Base-by-base conservation (phyloP, 2,797 vertebrate genomes). In the Schizopygopsis pylzovi region DNA sequence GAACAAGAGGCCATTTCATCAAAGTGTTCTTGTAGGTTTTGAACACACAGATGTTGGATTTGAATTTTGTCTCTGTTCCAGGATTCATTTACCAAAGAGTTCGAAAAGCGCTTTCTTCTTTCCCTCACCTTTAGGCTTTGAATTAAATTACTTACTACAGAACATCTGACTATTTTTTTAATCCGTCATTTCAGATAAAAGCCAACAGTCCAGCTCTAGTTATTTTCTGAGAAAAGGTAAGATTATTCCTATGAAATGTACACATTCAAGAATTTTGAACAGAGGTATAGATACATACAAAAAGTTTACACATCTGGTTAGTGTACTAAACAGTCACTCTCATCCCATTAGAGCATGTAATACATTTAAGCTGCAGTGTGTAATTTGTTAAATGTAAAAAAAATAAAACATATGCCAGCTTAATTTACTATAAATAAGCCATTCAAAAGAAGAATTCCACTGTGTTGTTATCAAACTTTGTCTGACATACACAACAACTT, bases 311-410 rank as follows among this genome's bases (percentile, higher is more conserved):
- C 39, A 41, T 84, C 41, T 71, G 73, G 84, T 83, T 78, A 83
- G 68, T 85, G 76, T 67, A 81, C 80, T 65, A 45, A 89, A 87
- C 47, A 85, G 70, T 85, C 76, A 83, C 79, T 86, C 67, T 85
- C 68, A 80, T 61, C 68, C 52, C 47, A n/a, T 49, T 28, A 83
- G 28, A 52, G 45, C 43, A 47, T 39, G 56, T 65, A 47, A 63
- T 63, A 47, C 68, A 72, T 41, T 61, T 72, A 71, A 70, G 15
- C 22, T 43, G 8, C 15, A n/a, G 47, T 71, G 79, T 56, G 37
- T 71, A 12, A 81, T 82, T 43, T 54, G 20, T 70, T 70, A 16
- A 20, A 70, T 54, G 63, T 18, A 7, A 41, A 68, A 81, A 11
- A 47, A 15, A 28, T 28, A 28, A 54, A 8, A 20, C 6, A 15